A percentile compares a stretch with the other conserved stretches of the same genome.
Evolutionary conservation across 2,797 vertebrate genomes (phyloP).

Genomic region (Gymnopithys bicolor): DNA sequence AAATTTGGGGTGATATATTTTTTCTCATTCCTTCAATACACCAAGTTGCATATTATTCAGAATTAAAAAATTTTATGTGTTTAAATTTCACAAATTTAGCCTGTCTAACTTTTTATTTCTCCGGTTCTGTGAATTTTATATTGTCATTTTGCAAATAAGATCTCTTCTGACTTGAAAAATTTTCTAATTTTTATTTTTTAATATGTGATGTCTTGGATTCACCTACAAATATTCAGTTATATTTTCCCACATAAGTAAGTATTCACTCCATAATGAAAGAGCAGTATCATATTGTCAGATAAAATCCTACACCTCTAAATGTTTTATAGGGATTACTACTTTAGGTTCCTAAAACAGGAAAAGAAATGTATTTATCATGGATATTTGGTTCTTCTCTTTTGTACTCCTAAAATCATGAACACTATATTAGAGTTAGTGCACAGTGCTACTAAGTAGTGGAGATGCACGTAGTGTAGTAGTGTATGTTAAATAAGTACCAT

Average conservation of each 20-base stretch:
- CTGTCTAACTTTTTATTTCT: neutral
- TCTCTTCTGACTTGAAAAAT: neutral
- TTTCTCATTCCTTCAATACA: neutral
- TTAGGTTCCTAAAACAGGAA: neutral
- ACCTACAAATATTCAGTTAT: neutral
- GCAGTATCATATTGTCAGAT: neutral
- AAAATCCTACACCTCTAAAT: neutral
- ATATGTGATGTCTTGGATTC: neutral
- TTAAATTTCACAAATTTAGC: neutral
- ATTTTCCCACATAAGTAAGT: neutral
- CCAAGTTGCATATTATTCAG: neutral
- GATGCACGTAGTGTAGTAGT: slow-evolving; percentile 8
- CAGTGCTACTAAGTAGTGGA: neutral
- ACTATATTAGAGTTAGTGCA: neutral
- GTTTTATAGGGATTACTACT: neutral
- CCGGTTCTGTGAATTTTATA: neutral
- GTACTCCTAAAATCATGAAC: neutral
- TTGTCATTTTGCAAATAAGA: neutral
- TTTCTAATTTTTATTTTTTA: neutral
- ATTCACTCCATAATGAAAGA: neutral
- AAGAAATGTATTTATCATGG: neutral
- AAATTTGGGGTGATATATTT: neutral
- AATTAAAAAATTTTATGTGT: neutral
- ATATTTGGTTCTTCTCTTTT: neutral
- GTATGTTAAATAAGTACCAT: slow-evolving; percentile 58